Percentiles rank a stretch among this genome's conserved stretches.
phyloP scores from a whole-genome alignment of 2,888 invertebrate species.

The Caenorhabditis sinica region DNA sequence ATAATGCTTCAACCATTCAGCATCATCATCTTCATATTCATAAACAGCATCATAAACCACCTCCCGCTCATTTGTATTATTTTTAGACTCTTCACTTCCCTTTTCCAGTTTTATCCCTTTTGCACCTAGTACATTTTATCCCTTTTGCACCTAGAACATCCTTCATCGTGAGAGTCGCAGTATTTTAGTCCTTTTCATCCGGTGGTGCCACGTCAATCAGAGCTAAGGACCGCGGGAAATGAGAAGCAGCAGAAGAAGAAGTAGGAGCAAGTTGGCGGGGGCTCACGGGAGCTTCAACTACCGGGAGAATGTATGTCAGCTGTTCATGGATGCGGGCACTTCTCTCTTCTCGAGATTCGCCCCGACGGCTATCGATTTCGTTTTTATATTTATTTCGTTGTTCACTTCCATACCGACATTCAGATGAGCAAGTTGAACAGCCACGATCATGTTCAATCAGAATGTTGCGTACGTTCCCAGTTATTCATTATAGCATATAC shows the following conservation, averaged over 20 bases:
- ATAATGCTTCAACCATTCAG: slow-evolving; percentile 25
- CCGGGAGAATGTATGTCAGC: slow-evolving; percentile 55
- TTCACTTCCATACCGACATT: slow-evolving; percentile 44
- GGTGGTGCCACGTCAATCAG: slow-evolving; percentile 59
- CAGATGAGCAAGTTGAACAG: slow-evolving; percentile 14
- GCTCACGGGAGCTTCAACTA: slow-evolving; percentile 39
- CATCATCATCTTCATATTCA: slow-evolving; percentile 30
- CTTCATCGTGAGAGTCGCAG: slow-evolving; percentile 19
- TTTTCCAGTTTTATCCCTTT: slow-evolving; percentile 30
- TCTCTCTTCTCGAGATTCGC: slow-evolving; percentile 52
- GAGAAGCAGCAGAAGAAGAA: slow-evolving; percentile 6
- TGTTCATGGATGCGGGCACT: slow-evolving; percentile 57
- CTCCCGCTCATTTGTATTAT: slow-evolving; percentile 20
- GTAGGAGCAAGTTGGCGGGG: slow-evolving; percentile 42
- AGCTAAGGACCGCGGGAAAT: slow-evolving; percentile 36
- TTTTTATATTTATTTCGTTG: slow-evolving; percentile 66
- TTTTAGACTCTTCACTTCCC: slow-evolving; percentile 15
- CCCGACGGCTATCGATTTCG: slow-evolving; percentile 62
- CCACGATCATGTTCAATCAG: slow-evolving; percentile 9
- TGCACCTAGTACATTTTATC: slow-evolving; percentile 44
- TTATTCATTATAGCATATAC: too few species aligned
- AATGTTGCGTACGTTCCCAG: too few species aligned
- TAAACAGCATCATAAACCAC: slow-evolving; percentile 23
- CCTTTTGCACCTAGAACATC: slow-evolving; percentile 38
- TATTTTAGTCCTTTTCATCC: slow-evolving; percentile 35